Evolutionary conservation across 2,888 invertebrate genomes (phyloP), one percentile per base, ranked within the genome.

Genomic region (Plusia festucae): DNA sequence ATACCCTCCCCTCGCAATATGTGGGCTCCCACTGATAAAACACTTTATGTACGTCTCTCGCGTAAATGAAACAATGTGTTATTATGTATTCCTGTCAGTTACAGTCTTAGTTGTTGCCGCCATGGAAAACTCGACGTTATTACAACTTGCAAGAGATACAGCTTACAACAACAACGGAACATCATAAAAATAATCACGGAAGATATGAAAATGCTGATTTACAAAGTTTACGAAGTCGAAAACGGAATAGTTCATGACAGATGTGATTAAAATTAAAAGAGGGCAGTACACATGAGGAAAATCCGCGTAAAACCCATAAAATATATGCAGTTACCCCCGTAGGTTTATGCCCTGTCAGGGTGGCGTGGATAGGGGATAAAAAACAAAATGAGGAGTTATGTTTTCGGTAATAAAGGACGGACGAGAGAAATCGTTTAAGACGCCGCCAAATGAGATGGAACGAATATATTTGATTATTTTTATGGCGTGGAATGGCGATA

Each of bases 361-460:
- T 89, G 91, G 88, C 86, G 87, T 87, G 90, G 91, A 91, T 90
- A 89, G 94, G 94, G 95, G 94, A 94, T 93, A 94, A 94, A 95
- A 95, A 94, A 94, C 93, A 92, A 94, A 95, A 95, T 95, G 94
- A 95, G 95, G 90, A 95, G 95, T 95, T 95, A 95, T 95, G 94
- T 94, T 94, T 93, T 94, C 90, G 91, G 94, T 94, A 95, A 94
- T 94, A 95, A 94, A 93, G 93, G 93, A 92, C 90, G 93, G 94
- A 94, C 94, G 91, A 94, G 94, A 94, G 92, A 94, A 95, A 95
- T 94, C 95, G 95, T 95, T 95, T 95, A 95, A 95, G 94, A 94
- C 90, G 91, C 90, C 89, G 90, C 91, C 92, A 95, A 95, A 95
- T 95, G 95, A 95, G 94, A 93, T 92, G 94, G 94, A 94, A 94